Evolutionary conservation across 2,113 vertebrate species (phyloP).

Genomic region (Actenoides lindsayi): DNA sequence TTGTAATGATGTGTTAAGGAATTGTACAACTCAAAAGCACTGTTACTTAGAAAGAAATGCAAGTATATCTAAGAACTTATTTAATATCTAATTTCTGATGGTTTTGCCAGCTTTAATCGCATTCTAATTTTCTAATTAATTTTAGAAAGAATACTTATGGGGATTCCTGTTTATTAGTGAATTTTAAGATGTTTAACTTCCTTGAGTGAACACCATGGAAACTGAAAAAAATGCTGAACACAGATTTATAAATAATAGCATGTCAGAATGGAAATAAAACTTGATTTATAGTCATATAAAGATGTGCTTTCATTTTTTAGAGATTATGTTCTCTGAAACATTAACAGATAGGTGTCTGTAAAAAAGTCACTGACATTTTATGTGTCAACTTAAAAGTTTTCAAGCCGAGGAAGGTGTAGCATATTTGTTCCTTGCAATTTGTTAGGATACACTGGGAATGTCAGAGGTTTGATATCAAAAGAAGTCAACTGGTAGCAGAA

Average conservation of each 20-base stretch:
- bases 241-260: background rate
- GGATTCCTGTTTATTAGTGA: background rate
- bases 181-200: background rate
- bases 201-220: background rate
- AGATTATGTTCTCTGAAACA: background rate
- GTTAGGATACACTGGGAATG: background rate
- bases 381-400: background rate
- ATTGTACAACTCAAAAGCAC: background rate
- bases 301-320: background rate
- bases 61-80: background rate
- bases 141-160: background rate
- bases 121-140: conserved; percentile 7
- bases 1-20: background rate
- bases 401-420: background rate
- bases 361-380: background rate
- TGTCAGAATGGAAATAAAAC: background rate
- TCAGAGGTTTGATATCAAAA: background rate
- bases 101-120: background rate
- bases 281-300: background rate
- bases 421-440: background rate
- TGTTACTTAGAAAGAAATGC: background rate
- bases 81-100: background rate
- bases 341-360: background rate
- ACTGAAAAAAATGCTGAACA: background rate
- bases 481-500: background rate